phyloP scores from a whole-genome alignment of 1,140 invertebrate species.

The Lepidurus apus region DNA sequence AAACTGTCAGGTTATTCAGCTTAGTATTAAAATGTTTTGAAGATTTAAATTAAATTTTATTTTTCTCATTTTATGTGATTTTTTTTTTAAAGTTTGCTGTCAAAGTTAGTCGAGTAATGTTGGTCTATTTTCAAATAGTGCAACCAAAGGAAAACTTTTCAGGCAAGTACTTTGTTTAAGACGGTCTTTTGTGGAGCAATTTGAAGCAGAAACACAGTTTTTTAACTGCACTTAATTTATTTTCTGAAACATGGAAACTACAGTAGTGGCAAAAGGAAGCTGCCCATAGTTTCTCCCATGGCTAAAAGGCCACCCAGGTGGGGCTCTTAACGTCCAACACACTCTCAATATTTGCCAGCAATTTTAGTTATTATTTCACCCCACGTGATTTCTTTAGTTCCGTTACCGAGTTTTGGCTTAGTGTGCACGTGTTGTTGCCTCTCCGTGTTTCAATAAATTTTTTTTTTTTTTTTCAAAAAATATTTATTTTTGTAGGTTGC shows the following conservation, averaged over 20 bases:
- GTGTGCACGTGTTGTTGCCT: background rate
- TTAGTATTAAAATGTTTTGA: background rate
- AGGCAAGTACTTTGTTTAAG: slow-evolving; percentile 14
- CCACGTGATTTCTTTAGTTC: background rate
- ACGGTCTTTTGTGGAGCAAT: background rate
- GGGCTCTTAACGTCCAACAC: slow-evolving; percentile 2
- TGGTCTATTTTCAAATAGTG: background rate
- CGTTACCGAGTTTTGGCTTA: background rate
- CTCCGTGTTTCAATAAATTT: background rate
- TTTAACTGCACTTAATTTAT: background rate
- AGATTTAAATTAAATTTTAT: slow-evolving; percentile 15
- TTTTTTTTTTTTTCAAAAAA: background rate
- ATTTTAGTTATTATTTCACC: background rate
- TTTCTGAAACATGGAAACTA: background rate
- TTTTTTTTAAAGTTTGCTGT: background rate
- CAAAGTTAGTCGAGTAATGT: background rate
- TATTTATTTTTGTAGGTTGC: background rate
- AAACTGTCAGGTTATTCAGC: background rate
- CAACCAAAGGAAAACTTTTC: background rate
- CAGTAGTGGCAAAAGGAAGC: background rate
- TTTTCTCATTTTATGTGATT: background rate
- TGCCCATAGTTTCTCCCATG: background rate
- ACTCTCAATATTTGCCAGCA: background rate
- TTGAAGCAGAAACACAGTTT: background rate
- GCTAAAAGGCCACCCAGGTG: slow-evolving; percentile 17